These are phyloP conservation scores for Chironomus riparius DNA, from an alignment of 2,888 invertebrate genomes.

Conservation along the genomic window DNA sequence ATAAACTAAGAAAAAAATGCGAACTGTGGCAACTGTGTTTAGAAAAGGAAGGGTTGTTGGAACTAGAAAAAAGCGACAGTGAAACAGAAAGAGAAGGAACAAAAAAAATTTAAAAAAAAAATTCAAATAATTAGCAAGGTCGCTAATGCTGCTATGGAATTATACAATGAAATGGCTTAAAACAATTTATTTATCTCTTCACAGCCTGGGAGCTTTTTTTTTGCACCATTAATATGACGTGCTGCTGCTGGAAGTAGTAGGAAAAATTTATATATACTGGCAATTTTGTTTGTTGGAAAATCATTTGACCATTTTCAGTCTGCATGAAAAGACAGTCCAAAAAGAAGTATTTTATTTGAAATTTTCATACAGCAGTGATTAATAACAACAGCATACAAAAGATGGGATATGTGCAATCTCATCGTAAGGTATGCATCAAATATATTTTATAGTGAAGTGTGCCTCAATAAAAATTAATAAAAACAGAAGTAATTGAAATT, in stretches of 20 bases:
- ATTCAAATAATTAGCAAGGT: conserved; percentile 27
- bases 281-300: conserved; percentile 7
- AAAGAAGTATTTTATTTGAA: background rate
- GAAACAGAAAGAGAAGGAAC: background rate
- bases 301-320: conserved; percentile 25
- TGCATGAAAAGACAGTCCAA: background rate
- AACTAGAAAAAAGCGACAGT: background rate
- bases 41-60: no score
- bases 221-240: background rate
- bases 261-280: conserved; percentile 26
- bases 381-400: background rate
- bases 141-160: conserved; percentile 9
- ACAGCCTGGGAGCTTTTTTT: conserved; percentile 7
- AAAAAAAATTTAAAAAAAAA: background rate
- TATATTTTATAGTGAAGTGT: background rate
- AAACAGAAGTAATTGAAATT: no score
- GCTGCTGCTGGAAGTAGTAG: background rate
- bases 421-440: conserved; percentile 10
- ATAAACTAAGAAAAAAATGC: background rate
- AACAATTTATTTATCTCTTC: conserved; percentile 27
- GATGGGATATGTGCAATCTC: conserved; percentile 24
- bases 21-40: conserved; percentile 5
- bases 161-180: conserved; percentile 23
- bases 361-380: background rate
- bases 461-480: background rate